These are phyloP conservation scores for Alcedo atthis DNA, from an alignment of 2,797 vertebrate genomes.

Conservation along the genomic window DNA sequence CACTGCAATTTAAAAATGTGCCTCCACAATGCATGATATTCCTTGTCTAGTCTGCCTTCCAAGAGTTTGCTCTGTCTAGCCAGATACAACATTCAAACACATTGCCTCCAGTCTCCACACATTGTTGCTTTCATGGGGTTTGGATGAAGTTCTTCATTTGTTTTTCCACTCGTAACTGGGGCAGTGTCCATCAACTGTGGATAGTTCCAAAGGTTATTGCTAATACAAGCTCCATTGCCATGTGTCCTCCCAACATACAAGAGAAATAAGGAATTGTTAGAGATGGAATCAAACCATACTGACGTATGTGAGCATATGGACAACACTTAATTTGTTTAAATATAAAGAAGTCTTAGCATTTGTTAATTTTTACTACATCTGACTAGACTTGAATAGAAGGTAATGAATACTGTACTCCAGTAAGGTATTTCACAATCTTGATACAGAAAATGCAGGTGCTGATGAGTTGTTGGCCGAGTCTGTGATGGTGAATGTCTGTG, in stretches of 20 bases:
- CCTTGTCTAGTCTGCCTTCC: not conserved
- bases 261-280: not conserved
- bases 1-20: not conserved
- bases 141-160: not conserved
- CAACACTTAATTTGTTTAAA: not conserved
- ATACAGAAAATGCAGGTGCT: not conserved
- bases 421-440: not conserved
- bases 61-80: not conserved
- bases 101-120: not conserved
- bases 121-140: not conserved
- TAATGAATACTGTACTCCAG: not conserved
- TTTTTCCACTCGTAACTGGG: not conserved
- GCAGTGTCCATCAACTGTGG: not conserved
- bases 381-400: not conserved
- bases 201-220: not conserved
- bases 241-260: not conserved
- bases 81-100: not conserved
- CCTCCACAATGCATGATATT: not conserved
- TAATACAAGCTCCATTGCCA: not conserved
- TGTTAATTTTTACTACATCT: not conserved
- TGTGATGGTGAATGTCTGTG: not conserved
- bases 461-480: not conserved
- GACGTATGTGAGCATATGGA: not conserved
- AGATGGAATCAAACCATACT: not conserved
- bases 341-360: not conserved